Evolutionary conservation across 2,113 vertebrate species (phyloP), one percentile per base, ranked within the genome.

Genomic region (Setophaga coronata): DNA sequence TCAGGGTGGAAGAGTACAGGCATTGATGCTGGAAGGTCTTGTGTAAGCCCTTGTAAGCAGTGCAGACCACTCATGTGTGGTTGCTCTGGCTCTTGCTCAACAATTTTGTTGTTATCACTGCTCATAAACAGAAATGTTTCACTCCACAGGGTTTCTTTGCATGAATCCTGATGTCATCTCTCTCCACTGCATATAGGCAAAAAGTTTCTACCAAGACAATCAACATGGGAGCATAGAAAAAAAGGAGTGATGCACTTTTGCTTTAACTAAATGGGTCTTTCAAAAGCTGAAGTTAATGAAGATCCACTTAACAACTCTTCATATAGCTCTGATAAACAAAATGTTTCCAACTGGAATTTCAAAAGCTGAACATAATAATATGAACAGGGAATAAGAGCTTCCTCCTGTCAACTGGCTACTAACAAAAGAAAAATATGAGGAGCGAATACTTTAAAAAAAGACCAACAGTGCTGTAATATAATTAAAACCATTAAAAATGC

Each of bases 401-500:
- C 92, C 82, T 86, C 95, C 87, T 97, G 95, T 96, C 96, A 96
- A 71, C 96, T 92, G 88, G 65, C 93, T 96, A 93, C 88, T 93
- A 95, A 93, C 65, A 87, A 87, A 95, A 93, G 89, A 96, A 97
- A 97, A 93, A 97, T 95, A 96, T 89, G 96, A 95, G 95, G 93
- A 96, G 95, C 65, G 96, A 97, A 96, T 95, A 79, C 70, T 96
- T 64, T 9, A 67, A 77, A 93, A 95, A 95, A 93, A 96, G 51
- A 89, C 40, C 73, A 92, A 67, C 69, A 96, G 76, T 82, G 86
- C 76, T 97, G 92, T 87, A 96, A 90, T 94, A 90, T 95, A 96
- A 97, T 96, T 96, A 96, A 97, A 97, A 96, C 96, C 96, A 97
- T 95, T 97, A 96, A 90, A 94, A 96, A 79, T 91, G 51, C 65